These are phyloP conservation scores for Pardalotus punctatus DNA, from an alignment of 2,113 vertebrate genomes.

Conservation along the genomic window DNA sequence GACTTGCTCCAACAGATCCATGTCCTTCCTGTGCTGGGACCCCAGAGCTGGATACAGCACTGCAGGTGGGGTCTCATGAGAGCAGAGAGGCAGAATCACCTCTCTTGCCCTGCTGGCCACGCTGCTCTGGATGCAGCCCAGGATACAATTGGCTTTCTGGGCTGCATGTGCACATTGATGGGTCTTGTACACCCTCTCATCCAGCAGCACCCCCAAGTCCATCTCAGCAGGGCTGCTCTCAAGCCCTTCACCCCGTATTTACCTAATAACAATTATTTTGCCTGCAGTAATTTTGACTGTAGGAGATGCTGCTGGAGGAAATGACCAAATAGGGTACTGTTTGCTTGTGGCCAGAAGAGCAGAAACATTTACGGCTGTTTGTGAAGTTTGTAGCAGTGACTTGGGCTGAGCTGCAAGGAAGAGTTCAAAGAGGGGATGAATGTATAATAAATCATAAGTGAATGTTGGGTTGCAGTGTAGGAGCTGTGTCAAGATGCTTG, in stretches of 20 bases:
- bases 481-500: neutral
- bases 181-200: neutral
- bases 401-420: neutral
- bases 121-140: neutral
- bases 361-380: neutral
- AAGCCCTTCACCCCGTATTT: neutral
- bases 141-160: neutral
- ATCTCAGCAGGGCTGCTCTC: neutral
- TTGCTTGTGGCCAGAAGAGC: neutral
- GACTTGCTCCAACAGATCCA: neutral
- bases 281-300: neutral
- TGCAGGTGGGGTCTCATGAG: neutral
- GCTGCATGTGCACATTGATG: accelerated
- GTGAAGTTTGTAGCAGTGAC: neutral
- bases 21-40: neutral
- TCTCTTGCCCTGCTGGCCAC: neutral
- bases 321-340: neutral
- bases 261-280: neutral
- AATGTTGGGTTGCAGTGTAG: neutral
- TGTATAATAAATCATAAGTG: accelerated
- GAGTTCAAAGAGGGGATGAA: neutral
- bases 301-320: neutral
- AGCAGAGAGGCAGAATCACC: neutral
- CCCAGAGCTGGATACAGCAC: neutral
- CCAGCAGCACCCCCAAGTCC: neutral